phyloP scores from a whole-genome alignment of 1,140 invertebrate genomes.

The Leptinotarsa texana region DNA sequence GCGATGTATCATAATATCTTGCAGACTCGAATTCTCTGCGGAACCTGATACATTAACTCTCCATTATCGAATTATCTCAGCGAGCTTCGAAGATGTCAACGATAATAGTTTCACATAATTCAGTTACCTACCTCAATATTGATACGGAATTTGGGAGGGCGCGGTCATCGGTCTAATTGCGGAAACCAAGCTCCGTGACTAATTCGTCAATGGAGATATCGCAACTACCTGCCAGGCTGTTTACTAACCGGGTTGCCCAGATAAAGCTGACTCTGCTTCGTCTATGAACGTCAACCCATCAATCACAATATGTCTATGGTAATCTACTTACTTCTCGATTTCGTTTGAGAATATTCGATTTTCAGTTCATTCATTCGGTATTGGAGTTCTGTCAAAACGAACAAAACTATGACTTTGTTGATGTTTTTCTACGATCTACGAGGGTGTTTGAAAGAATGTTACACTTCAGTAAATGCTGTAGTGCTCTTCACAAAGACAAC shows the following conservation, averaged over 20 bases:
- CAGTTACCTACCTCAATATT: constrained; percentile 8
- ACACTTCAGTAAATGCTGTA: too few species aligned
- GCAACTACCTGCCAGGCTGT: constrained; percentile 10
- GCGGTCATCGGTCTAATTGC: constrained; percentile 16
- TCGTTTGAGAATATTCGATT: too few species aligned
- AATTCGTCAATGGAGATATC: constrained; percentile 28
- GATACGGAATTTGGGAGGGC: neutral
- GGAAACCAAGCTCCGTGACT: constrained; percentile 16
- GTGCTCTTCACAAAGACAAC: too few species aligned
- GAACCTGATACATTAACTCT: neutral
- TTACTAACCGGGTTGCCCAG: constrained; percentile 19
- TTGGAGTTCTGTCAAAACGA: too few species aligned
- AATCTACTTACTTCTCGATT: neutral
- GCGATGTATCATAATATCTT: too few species aligned
- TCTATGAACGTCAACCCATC: constrained; percentile 14
- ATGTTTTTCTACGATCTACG: too few species aligned
- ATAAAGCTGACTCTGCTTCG: constrained; percentile 5
- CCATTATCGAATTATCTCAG: neutral
- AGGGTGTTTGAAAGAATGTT: too few species aligned
- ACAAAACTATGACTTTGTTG: too few species aligned
- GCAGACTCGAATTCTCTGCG: too few species aligned
- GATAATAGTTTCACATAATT: neutral
- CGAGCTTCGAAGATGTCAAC: neutral
- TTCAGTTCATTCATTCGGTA: too few species aligned
- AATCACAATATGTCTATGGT: constrained; percentile 14